Evolutionary conservation across 2,797 vertebrate genomes (phyloP).

Genomic region (Zalophus californianus): DNA sequence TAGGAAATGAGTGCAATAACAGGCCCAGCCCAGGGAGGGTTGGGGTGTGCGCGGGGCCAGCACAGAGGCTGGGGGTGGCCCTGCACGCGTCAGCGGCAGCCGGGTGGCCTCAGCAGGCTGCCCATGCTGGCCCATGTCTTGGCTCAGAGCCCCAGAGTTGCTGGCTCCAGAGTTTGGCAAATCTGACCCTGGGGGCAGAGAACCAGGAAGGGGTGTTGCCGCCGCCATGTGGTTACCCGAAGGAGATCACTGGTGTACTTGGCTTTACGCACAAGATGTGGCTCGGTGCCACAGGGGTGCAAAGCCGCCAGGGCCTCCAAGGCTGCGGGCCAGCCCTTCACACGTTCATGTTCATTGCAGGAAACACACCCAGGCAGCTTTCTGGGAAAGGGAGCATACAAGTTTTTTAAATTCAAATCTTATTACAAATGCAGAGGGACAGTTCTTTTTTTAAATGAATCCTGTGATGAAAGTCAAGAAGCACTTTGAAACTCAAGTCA

Average conservation of each 20-base stretch:
- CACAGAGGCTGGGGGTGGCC: not conserved
- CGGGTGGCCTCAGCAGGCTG: not conserved
- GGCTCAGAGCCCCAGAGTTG: not conserved
- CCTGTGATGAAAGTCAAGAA: not conserved
- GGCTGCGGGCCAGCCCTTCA: not conserved
- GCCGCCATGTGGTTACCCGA: not conserved
- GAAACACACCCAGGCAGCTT: not conserved
- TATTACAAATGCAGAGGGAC: not conserved
- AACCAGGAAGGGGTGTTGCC: not conserved
- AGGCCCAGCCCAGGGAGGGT: not conserved
- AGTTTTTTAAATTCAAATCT: not conserved
- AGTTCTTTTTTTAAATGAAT: not conserved
- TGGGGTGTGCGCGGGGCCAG: not conserved
- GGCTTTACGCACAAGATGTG: not conserved
- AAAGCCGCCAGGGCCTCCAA: not conserved
- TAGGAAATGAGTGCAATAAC: not conserved
- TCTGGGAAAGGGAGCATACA: not conserved
- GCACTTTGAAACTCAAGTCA: not conserved
- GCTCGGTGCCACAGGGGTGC: not conserved
- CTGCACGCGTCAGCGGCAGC: not conserved
- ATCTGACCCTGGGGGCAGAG: not conserved
- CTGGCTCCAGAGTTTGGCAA: not conserved
- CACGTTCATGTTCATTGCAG: too few relatives aligned
- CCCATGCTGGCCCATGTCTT: not conserved
- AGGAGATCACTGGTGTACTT: not conserved